Percentiles rank a stretch among this genome's conserved stretches.
These are phyloP conservation scores for Ectobius pallidus DNA, from an alignment of 2,888 invertebrate species.

Conservation along the genomic window DNA sequence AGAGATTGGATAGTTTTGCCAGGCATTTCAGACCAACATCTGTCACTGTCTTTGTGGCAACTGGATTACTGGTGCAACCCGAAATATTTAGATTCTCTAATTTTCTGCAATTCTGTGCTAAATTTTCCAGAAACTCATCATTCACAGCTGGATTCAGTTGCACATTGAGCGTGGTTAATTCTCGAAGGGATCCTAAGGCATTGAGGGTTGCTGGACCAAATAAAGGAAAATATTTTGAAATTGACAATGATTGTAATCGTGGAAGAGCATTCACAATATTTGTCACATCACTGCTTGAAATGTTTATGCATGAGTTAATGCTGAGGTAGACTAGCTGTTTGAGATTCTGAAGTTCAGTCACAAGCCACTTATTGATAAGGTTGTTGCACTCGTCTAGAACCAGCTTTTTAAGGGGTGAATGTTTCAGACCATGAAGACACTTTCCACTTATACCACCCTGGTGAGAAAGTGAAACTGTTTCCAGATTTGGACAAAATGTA, in stretches of 20 bases:
- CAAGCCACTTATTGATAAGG: conserved; percentile 43
- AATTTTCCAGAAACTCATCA: conserved; percentile 59
- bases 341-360: conserved; percentile 46
- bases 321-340: conserved; percentile 47
- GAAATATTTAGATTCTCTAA: conserved; percentile 51
- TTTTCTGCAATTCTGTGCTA: conserved; percentile 58
- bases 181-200: conserved; percentile 48
- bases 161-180: conserved; percentile 52
- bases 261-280: conserved; percentile 47
- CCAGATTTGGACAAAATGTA: conserved; percentile 48
- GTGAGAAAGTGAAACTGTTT: conserved; percentile 47
- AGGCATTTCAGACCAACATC: conserved; percentile 48
- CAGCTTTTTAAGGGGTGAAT: conserved; percentile 49
- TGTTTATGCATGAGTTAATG: conserved; percentile 47
- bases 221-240: conserved; percentile 50
- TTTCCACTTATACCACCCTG: conserved; percentile 48
- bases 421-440: conserved; percentile 49
- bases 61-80: conserved; percentile 45
- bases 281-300: conserved; percentile 47
- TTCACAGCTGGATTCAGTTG: conserved; percentile 58
- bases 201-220: conserved; percentile 52
- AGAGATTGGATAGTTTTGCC: conserved; percentile 48
- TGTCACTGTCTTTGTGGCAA: conserved; percentile 43
- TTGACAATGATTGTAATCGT: conserved; percentile 47
- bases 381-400: conserved; percentile 47